Base-by-base conservation (phyloP, 2,888 invertebrate species). In the Ophraella communa region DNA sequence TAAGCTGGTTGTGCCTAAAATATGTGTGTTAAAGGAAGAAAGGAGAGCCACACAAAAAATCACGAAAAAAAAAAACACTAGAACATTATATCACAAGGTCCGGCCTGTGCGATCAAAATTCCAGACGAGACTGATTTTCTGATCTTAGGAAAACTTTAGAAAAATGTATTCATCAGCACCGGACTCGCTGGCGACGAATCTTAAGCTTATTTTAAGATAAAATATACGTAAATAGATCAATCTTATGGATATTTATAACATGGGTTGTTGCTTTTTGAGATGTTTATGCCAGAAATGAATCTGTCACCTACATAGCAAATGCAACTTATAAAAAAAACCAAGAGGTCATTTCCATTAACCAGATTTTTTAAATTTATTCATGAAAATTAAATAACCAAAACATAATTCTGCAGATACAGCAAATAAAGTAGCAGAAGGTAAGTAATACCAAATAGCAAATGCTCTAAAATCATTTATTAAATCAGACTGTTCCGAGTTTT, bases 71-170 rank as follows among this genome's bases (percentile, higher is more conserved):
- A 61, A 58, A 24, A 17, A 27, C 59, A 65, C 61, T 61, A 58
- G 42, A 62, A 62, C 66, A 68, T 68, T 54, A 60, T 54, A 42
- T 47, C 58, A 56, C 62, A 58, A 45, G 65, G 57, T 58, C 69
- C 59, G 64, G 53, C 45, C 62, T 47, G 54, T 67, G 56, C 67
- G 61, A 64, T 59, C 42, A 59, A 49, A 65, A 67, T 70, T 75
- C 70, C 62, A 70, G 67, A 57, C 67, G 71, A 73, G 73, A 77
- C 76, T 77, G 75, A 73, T 68, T 68, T 5, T 66, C 45, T 54
- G 59, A 64, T 53, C 60, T 69, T 66, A 64, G 71, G 65, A 68
- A 71, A 68, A 66, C 69, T 71, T 68, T 63, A 62, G 72, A 72
- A 71, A 74, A 67, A 67, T 68, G 66, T 70, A 71, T 72, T 70